phyloP scores from a whole-genome alignment of 1,140 invertebrate species.

The Lordiphosa clarofinis region DNA sequence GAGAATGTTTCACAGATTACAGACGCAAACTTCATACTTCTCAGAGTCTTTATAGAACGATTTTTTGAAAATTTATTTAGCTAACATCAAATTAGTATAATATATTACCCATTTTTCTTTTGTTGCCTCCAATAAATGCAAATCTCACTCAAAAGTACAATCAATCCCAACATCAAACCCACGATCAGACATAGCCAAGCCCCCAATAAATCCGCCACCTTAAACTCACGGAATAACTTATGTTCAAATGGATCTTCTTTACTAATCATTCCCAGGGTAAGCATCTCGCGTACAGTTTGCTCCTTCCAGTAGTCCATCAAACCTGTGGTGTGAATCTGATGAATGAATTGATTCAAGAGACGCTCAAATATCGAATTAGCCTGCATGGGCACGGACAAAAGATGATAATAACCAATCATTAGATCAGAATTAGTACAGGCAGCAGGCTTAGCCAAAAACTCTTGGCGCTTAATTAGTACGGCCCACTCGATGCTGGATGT shows the following conservation, averaged over 20 bases:
- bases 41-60: too few relatives aligned
- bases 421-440: constrained; percentile 17
- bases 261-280: constrained; percentile 26
- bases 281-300: constrained; percentile 30
- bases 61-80: too few relatives aligned
- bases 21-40: too few relatives aligned
- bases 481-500: constrained; percentile 14
- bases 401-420: constrained; percentile 5
- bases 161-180: background rate
- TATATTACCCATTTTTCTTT: too few relatives aligned
- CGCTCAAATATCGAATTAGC: constrained; percentile 49
- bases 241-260: constrained; percentile 29
- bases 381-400: constrained; percentile 37
- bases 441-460: constrained; percentile 30
- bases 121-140: too few relatives aligned
- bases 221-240: constrained; percentile 31
- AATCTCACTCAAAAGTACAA: background rate
- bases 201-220: constrained; percentile 35
- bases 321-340: constrained; percentile 18
- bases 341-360: constrained; percentile 37
- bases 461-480: constrained; percentile 25
- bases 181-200: constrained; percentile 24
- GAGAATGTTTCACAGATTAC: too few relatives aligned
- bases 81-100: too few relatives aligned
- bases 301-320: constrained; percentile 34